These are phyloP conservation scores for Blera fallax DNA, from an alignment of 2,888 invertebrate genomes.

Conservation along the genomic window DNA sequence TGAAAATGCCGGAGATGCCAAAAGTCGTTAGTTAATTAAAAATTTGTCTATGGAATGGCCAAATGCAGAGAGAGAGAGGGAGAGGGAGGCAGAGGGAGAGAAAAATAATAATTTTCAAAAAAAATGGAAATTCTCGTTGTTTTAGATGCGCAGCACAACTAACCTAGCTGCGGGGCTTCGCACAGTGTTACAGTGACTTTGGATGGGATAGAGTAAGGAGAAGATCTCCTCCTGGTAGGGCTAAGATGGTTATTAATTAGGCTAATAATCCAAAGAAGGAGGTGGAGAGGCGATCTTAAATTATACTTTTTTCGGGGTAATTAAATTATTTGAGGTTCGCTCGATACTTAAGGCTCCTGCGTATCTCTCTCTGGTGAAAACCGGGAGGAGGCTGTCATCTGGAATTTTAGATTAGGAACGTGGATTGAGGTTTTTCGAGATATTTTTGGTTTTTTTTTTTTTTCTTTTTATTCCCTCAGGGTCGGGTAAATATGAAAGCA, in stretches of 20 bases:
- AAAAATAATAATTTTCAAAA: slow-evolving; percentile 31
- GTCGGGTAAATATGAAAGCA: neutral
- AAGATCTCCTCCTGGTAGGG: neutral
- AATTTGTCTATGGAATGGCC: slow-evolving; percentile 44
- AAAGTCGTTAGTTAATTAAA: slow-evolving; percentile 73
- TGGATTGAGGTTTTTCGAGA: slow-evolving; percentile 27
- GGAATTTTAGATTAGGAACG: slow-evolving; percentile 41
- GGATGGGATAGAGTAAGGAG: neutral
- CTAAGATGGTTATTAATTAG: slow-evolving; percentile 67
- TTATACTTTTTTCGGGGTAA: slow-evolving; percentile 54
- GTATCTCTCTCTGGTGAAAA: neutral
- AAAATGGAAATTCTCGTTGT: slow-evolving; percentile 6
- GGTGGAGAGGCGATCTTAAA: slow-evolving; percentile 33
- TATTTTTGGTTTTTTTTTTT: neutral
- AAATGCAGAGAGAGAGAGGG: neutral
- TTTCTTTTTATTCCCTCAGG: neutral
- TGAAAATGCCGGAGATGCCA: slow-evolving; percentile 65
- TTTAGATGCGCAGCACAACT: slow-evolving; percentile 42
- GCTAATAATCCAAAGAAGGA: slow-evolving; percentile 54
- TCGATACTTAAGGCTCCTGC: slow-evolving; percentile 36
- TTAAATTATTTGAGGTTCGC: slow-evolving; percentile 59
- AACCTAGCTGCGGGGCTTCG: slow-evolving; percentile 57
- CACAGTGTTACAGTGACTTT: neutral
- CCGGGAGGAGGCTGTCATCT: slow-evolving; percentile 35
- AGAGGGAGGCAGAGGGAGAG: neutral